These are phyloP conservation scores for Spisula subtruncata DNA, from an alignment of 2,888 invertebrate genomes.

Conservation along the genomic window DNA sequence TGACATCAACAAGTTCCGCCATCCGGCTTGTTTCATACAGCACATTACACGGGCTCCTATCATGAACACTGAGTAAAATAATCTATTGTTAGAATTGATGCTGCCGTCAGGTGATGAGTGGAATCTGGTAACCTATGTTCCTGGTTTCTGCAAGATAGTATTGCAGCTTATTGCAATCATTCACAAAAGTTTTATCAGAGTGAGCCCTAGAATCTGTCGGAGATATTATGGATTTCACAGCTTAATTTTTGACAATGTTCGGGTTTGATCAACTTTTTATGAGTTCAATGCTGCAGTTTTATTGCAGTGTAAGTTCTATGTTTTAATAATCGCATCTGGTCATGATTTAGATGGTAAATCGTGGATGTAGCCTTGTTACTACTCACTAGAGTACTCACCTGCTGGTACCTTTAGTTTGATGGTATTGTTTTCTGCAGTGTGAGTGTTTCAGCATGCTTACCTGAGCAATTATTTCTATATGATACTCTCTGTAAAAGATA, in stretches of 20 bases:
- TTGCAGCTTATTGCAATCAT: too few species aligned
- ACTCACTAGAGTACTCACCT: too few species aligned
- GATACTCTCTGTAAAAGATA: too few species aligned
- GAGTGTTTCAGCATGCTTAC: neutral
- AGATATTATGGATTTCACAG: too few species aligned
- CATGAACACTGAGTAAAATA: neutral
- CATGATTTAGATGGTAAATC: neutral
- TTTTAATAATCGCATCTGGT: neutral
- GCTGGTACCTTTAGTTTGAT: neutral
- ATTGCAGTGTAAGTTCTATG: too few species aligned
- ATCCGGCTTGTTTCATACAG: neutral
- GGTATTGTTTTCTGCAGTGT: constrained; percentile 9
- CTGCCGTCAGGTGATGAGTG: neutral
- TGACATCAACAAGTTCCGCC: neutral
- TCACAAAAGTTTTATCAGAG: too few species aligned
- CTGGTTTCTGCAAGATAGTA: too few species aligned
- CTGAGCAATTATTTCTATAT: constrained; percentile 23
- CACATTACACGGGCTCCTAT: neutral
- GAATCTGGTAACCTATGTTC: neutral
- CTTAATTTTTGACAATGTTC: too few species aligned
- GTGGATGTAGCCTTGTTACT: neutral
- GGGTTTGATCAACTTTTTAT: too few species aligned
- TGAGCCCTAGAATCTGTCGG: too few species aligned
- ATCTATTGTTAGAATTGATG: constrained; percentile 7
- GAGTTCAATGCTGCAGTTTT: too few species aligned